These are phyloP conservation scores for Chrosomus eos DNA, from an alignment of 2,797 vertebrate species.

Conservation along the genomic window DNA sequence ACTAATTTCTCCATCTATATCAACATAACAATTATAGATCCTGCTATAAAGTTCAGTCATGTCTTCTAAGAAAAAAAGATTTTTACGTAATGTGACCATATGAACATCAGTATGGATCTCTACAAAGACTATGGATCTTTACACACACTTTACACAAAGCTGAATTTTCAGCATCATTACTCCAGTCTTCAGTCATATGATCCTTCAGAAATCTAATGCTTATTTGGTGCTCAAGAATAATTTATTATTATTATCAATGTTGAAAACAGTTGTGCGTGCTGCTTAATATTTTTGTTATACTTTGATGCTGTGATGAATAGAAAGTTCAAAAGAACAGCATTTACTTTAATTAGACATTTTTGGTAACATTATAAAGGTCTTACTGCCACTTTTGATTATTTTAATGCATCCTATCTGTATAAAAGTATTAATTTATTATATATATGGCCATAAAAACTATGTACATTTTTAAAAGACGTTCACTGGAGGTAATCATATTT, in stretches of 20 bases:
- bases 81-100: not conserved
- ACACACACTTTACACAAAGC: not conserved
- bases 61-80: not conserved
- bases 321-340: not conserved
- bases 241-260: not conserved
- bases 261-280: not conserved
- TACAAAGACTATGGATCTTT: rapidly evolving
- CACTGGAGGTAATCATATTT: not conserved
- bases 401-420: not conserved
- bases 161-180: not conserved
- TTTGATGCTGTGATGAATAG: too few species aligned
- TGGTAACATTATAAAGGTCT: not conserved
- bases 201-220: not conserved
- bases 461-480: not conserved
- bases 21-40: not conserved
- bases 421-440: not conserved
- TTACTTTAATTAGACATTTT: not conserved
- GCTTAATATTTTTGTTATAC: not conserved
- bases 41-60: not conserved
- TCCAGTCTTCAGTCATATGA: too few species aligned
- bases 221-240: not conserved
- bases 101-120: not conserved
- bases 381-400: not conserved
- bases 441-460: too few species aligned
- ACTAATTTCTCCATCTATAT: not conserved